Evolutionary conservation across 2,888 invertebrate species (phyloP).

Genomic region (Galerucella pusilla): DNA sequence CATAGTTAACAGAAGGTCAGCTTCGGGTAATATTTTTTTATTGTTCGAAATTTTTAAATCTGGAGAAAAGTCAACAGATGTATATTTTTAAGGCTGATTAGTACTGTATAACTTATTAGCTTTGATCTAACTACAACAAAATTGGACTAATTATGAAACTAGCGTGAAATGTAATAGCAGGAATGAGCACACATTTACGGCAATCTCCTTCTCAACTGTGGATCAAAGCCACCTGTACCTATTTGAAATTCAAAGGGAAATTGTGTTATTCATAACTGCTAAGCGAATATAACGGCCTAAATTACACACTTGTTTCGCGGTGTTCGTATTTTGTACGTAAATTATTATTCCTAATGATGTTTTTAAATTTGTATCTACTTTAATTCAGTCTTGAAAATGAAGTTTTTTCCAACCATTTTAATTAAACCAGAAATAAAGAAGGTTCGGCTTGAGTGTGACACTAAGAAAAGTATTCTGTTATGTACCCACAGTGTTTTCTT

Average conservation of each 20-base stretch:
- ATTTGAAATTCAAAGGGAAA: not conserved
- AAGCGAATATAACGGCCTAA: not conserved
- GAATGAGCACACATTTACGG: not conserved
- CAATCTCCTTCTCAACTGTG: not conserved
- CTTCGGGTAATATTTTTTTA: too few relatives aligned
- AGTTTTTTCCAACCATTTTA: too few relatives aligned
- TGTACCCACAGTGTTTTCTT: too few relatives aligned
- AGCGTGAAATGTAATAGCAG: not conserved
- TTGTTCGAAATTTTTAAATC: too few relatives aligned
- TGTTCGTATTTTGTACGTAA: not conserved
- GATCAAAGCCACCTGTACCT: not conserved
- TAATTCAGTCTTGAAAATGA: too few relatives aligned
- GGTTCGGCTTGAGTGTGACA: too few relatives aligned
- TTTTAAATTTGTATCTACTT: not conserved
- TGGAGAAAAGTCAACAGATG: too few relatives aligned
- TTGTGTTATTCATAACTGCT: conserved; percentile 2
- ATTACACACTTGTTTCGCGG: not conserved
- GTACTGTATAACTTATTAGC: too few relatives aligned
- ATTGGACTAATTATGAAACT: not conserved
- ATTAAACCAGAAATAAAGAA: too few relatives aligned
- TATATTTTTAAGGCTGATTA: too few relatives aligned
- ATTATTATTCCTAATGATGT: not conserved
- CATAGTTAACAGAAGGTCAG: too few relatives aligned
- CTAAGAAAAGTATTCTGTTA: too few relatives aligned
- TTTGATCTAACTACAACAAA: not conserved